Conservation (phyloP, 2,797 vertebrate genomes). For the Tragopan temminckii region DNA sequence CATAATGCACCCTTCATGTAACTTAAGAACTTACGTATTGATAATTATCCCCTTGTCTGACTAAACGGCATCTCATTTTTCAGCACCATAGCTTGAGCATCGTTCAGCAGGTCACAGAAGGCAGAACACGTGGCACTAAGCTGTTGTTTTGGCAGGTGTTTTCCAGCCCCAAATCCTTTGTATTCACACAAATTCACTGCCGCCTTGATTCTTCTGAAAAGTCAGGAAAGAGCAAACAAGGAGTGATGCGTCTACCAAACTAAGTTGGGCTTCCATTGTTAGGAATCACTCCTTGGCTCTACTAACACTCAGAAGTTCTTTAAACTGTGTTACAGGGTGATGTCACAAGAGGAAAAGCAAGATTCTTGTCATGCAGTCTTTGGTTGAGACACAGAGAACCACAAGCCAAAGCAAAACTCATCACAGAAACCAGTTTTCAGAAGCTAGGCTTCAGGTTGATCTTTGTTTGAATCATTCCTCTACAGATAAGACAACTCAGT, state of each 20-base stretch:
- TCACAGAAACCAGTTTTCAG: neutral
- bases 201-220: neutral
- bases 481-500: neutral
- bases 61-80: neutral
- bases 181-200: neutral
- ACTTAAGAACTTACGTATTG: neutral
- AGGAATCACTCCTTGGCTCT: neutral
- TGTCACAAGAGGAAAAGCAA: neutral
- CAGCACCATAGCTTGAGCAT: neutral
- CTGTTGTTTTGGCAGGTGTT: neutral
- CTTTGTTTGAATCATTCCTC: neutral
- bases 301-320: neutral
- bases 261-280: neutral
- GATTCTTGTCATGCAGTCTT: neutral
- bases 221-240: neutral
- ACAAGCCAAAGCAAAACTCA: neutral
- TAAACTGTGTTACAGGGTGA: too few species aligned
- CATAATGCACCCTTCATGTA: neutral
- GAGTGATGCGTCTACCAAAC: neutral
- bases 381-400: neutral
- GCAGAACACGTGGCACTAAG: fast-evolving
- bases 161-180: neutral
- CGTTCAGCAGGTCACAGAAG: neutral
- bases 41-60: neutral
- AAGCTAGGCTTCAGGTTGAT: neutral